A percentile compares a stretch with the other conserved stretches of the same genome.
These are phyloP conservation scores for Bellardia pandia DNA, from an alignment of 2,888 invertebrate genomes.

Conservation along the genomic window DNA sequence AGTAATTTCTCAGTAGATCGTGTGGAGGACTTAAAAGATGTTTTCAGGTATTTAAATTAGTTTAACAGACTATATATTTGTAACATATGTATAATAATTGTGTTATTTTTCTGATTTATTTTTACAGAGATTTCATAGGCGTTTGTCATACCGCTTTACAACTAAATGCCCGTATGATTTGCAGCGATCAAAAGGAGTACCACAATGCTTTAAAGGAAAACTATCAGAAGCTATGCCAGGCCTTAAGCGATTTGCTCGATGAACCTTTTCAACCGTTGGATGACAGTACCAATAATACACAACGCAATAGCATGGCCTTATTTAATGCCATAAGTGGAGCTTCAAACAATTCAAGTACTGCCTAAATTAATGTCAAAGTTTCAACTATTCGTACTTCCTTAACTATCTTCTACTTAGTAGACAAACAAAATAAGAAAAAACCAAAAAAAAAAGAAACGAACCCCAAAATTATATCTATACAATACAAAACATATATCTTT, in stretches of 20 bases:
- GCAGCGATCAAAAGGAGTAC: constrained; percentile 95
- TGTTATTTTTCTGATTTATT: not conserved
- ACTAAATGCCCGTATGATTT: constrained; percentile 94
- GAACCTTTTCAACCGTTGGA: constrained; percentile 87
- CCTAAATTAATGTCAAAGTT: constrained; percentile 84
- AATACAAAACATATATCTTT: constrained; percentile 43
- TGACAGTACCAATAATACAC: constrained; percentile 85
- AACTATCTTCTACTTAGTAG: constrained; percentile 55
- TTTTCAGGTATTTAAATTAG: constrained; percentile 89
- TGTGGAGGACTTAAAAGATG: constrained; percentile 93
- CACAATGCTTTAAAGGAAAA: constrained; percentile 94
- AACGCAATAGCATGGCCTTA: constrained; percentile 91
- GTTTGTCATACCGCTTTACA: constrained; percentile 95
- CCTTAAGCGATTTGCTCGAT: constrained; percentile 89
- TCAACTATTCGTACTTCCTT: constrained; percentile 28
- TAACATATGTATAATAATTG: constrained; percentile 19
- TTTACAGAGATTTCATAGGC: constrained; percentile 92
- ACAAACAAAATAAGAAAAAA: constrained; percentile 5
- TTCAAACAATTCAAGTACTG: constrained; percentile 92
- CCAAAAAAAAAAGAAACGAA: not conserved
- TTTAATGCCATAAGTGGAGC: constrained; percentile 93
- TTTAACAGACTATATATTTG: not conserved
- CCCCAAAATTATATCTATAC: constrained; percentile 4
- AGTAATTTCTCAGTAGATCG: constrained; percentile 92
- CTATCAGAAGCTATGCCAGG: constrained; percentile 93